phyloP scores from a whole-genome alignment of 2,888 invertebrate species.

The Drosophila cracens region DNA sequence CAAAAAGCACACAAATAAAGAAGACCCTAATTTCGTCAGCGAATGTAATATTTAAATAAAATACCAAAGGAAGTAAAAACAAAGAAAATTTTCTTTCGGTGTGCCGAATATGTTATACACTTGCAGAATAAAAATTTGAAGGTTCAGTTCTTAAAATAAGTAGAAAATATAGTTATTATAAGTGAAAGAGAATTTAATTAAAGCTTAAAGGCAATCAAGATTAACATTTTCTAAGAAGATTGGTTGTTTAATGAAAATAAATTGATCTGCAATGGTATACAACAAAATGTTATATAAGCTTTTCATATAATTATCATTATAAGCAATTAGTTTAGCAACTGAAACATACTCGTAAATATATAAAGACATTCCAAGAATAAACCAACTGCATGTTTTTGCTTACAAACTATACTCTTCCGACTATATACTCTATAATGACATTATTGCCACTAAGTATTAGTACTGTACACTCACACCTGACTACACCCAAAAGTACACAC shows the following conservation, averaged over 20 bases:
- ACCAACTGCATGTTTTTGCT: slow-evolving; percentile 57
- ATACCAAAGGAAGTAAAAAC: not conserved
- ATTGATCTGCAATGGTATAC: slow-evolving; percentile 36
- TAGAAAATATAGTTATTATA: not conserved
- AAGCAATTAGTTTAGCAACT: slow-evolving; percentile 41
- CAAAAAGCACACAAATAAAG: slow-evolving; percentile 21
- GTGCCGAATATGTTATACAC: slow-evolving; percentile 17
- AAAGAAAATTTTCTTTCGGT: slow-evolving; percentile 1
- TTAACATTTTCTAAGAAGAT: not conserved
- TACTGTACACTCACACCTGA: slow-evolving; percentile 27
- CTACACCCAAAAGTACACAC: slow-evolving; percentile 30
- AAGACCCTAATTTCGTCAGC: slow-evolving; percentile 11
- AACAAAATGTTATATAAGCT: slow-evolving; percentile 9
- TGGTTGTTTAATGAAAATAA: not conserved
- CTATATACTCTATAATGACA: slow-evolving; percentile 54
- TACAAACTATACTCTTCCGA: slow-evolving; percentile 56
- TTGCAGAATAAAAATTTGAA: slow-evolving; percentile 1
- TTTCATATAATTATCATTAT: slow-evolving; percentile 9
- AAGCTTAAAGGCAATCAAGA: not conserved
- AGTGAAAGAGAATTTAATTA: not conserved
- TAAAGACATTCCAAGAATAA: slow-evolving; percentile 21
- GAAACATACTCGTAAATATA: slow-evolving; percentile 23
- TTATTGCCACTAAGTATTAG: slow-evolving; percentile 53
- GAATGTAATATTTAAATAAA: slow-evolving; percentile 7
- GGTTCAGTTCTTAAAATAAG: not conserved